Conservation (phyloP, 2,797 vertebrate genomes). For the Aselliscus stoliczkanus region DNA sequence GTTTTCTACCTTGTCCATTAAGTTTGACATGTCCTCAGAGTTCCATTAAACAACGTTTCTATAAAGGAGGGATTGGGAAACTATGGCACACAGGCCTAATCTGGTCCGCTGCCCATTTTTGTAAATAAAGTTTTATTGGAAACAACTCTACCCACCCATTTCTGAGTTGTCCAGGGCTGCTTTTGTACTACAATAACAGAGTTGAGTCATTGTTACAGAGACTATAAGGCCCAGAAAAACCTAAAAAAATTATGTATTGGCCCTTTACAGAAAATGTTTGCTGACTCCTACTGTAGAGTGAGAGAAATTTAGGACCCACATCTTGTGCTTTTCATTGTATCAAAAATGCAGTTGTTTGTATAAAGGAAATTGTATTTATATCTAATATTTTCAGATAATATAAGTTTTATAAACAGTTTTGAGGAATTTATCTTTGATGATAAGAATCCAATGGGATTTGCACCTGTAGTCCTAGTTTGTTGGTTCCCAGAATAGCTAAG, state of each 20-base stretch:
- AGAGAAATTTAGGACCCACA: not conserved
- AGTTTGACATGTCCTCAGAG: not conserved
- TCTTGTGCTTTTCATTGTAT: not conserved
- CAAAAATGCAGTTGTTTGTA: not conserved
- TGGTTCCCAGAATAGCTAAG: not conserved
- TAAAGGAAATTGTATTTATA: not conserved
- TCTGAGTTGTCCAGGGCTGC: not conserved
- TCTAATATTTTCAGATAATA: not conserved
- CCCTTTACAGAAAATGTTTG: not conserved
- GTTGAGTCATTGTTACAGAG: not conserved
- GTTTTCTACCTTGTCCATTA: not conserved
- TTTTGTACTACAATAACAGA: not conserved
- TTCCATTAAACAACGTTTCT: not conserved
- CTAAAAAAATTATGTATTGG: not conserved
- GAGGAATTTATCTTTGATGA: not conserved
- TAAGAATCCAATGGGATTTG: not conserved
- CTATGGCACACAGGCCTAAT: not conserved
- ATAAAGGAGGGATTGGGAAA: not conserved
- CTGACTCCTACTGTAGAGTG: not conserved
- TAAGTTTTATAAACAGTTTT: not conserved
- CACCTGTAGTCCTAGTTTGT: not conserved
- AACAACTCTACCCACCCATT: not conserved
- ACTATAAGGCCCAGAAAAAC: not conserved
- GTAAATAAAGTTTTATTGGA: conserved; percentile 15
- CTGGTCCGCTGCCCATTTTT: not conserved